phyloP scores from a whole-genome alignment of 2,888 invertebrate genomes.

The Campaea margaritaria region DNA sequence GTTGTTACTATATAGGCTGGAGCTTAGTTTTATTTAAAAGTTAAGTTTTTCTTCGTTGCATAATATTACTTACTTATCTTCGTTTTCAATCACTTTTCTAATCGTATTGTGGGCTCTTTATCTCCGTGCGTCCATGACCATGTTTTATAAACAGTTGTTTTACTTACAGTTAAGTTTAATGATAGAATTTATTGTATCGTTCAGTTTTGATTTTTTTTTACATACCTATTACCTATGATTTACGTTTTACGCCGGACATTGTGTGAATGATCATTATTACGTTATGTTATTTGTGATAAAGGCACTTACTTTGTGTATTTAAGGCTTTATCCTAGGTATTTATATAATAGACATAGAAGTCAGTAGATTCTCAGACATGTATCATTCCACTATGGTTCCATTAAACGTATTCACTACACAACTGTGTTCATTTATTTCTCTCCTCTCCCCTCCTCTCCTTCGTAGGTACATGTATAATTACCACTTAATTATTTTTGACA shows the following conservation, averaged over 20 bases:
- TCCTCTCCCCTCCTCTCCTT: neutral
- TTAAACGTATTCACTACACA: constrained; percentile 44
- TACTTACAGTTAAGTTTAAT: neutral
- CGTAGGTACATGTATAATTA: no score
- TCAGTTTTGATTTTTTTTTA: constrained; percentile 2
- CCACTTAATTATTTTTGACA: no score
- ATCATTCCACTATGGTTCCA: constrained; percentile 54
- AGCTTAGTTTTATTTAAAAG: constrained; percentile 41
- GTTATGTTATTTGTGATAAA: constrained; percentile 11
- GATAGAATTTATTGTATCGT: neutral
- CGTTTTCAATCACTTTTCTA: neutral
- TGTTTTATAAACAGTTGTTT: neutral
- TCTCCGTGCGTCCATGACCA: constrained; percentile 20
- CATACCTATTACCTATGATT: neutral
- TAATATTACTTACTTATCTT: constrained; percentile 27
- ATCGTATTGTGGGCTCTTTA: constrained; percentile 1
- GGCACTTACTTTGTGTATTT: constrained; percentile 15
- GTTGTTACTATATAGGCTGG: constrained; percentile 59
- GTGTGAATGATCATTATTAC: neutral
- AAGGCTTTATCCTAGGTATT: constrained; percentile 1
- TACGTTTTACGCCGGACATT: constrained; percentile 8
- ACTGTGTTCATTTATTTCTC: constrained; percentile 5
- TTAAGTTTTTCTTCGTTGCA: constrained; percentile 31
- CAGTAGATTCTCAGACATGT: constrained; percentile 1
- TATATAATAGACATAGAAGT: constrained; percentile 6